Conservation (phyloP, 2,113 vertebrate species). For the Protobothrops flavoviridis region DNA sequence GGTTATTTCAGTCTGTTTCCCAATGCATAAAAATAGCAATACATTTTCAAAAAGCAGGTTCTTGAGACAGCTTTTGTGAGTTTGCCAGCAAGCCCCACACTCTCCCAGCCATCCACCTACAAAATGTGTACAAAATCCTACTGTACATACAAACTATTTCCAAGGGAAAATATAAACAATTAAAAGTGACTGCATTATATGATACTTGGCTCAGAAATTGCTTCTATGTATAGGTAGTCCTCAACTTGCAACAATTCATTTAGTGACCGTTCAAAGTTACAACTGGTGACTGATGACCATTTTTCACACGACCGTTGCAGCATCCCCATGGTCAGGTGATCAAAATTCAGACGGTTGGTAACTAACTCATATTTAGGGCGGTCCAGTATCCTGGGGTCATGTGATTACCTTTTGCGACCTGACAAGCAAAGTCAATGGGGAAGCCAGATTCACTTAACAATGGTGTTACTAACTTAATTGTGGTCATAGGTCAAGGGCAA, state of each 20-base stretch:
- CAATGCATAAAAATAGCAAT: slow-evolving; percentile 20
- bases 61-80: background rate
- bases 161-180: slow-evolving; percentile 2
- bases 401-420: background rate
- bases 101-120: background rate
- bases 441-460: background rate
- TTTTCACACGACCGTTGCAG: background rate
- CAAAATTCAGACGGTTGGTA: background rate
- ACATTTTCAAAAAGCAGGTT: slow-evolving; percentile 6
- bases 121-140: background rate
- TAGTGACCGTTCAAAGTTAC: background rate
- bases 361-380: background rate
- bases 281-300: background rate
- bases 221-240: background rate
- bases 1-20: slow-evolving; percentile 34
- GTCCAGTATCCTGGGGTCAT: background rate
- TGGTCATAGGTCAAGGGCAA: background rate
- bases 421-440: background rate
- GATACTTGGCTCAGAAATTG: background rate
- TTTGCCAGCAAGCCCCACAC: background rate
- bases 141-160: background rate
- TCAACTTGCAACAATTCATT: background rate
- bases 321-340: background rate
- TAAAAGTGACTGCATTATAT: background rate
- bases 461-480: background rate